These are phyloP conservation scores for Hydrolagus affinis DNA, from an alignment of 2,113 vertebrate genomes.

Conservation along the genomic window DNA sequence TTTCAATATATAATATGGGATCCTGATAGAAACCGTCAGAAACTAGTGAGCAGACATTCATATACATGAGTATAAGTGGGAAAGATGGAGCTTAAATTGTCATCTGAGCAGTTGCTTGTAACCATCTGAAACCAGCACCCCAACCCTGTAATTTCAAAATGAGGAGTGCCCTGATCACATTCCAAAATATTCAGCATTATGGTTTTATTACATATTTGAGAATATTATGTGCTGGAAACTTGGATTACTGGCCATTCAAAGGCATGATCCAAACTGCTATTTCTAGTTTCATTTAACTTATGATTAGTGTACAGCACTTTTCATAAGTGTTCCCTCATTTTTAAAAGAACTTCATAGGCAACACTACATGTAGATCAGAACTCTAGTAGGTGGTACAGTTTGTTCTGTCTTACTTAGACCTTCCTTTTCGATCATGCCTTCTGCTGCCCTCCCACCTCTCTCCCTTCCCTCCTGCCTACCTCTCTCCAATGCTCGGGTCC, in stretches of 20 bases:
- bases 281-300: neutral
- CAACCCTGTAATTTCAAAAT: neutral
- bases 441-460: too few relatives aligned
- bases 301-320: neutral
- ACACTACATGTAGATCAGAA: neutral
- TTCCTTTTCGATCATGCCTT: too few relatives aligned
- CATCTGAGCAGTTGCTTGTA: neutral
- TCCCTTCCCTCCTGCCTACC: too few relatives aligned
- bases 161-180: neutral
- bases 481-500: too few relatives aligned
- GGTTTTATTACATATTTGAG: constrained; percentile 10
- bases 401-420: neutral
- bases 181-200: constrained; percentile 13
- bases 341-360: neutral
- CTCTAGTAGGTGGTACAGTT: neutral
- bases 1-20: too few relatives aligned
- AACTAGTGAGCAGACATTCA: too few relatives aligned
- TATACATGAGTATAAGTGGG: neutral
- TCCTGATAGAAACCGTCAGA: too few relatives aligned
- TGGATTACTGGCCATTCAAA: neutral
- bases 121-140: neutral
- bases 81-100: neutral
- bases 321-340: neutral
- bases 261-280: neutral
- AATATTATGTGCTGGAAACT: constrained; percentile 4